Conservation (phyloP, 2,113 vertebrate species). For the Ophiodon elongatus region DNA sequence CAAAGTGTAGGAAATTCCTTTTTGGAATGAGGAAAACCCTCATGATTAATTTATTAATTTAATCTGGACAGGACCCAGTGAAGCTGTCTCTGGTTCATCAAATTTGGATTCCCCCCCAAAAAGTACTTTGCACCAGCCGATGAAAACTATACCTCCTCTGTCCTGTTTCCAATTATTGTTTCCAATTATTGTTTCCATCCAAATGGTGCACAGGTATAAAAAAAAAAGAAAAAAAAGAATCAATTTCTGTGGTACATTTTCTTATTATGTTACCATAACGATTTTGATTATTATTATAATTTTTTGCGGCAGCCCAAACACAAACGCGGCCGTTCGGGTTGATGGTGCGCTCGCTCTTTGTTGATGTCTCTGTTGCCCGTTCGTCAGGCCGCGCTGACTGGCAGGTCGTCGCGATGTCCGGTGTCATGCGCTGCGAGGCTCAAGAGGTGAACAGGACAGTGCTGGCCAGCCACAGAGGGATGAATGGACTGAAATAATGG, state of each 20-base stretch:
- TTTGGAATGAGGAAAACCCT: neutral
- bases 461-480: constrained; percentile 29
- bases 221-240: too few relatives aligned
- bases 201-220: too few relatives aligned
- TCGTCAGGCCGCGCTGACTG: too few relatives aligned
- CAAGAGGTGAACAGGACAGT: constrained; percentile 21
- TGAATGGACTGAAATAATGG: constrained; percentile 49
- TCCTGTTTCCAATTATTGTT: too few relatives aligned
- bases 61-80: neutral
- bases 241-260: constrained; percentile 1
- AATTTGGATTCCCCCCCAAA: too few relatives aligned
- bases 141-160: constrained; percentile 4
- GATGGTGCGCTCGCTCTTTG: constrained; percentile 16
- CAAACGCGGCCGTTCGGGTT: constrained; percentile 10
- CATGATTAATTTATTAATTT: constrained; percentile 15
- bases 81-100: neutral
- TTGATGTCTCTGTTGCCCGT: too few relatives aligned
- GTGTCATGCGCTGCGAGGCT: constrained; percentile 28
- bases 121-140: constrained; percentile 16
- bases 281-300: constrained; percentile 22
- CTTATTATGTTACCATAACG: neutral
- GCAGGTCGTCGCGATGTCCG: too few relatives aligned
- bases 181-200: constrained; percentile 7
- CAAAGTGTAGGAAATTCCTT: neutral
- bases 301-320: constrained; percentile 17